These are phyloP conservation scores for Megalops cyprinoides DNA, from an alignment of 2,797 vertebrate genomes.

Conservation along the genomic window DNA sequence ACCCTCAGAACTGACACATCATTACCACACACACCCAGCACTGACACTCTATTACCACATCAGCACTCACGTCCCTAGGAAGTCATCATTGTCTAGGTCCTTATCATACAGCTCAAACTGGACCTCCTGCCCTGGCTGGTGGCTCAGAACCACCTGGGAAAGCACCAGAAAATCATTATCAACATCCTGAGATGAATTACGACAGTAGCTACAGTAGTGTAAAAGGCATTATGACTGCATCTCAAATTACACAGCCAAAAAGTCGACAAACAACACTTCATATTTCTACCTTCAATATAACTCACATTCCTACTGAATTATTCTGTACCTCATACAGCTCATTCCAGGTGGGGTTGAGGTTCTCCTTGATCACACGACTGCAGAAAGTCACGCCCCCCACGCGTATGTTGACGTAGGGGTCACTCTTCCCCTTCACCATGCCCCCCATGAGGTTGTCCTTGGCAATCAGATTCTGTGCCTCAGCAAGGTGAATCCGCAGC, in stretches of 20 bases:
- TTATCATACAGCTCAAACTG: constrained; percentile 86
- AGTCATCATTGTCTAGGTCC: constrained; percentile 92
- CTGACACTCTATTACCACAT: too few relatives aligned
- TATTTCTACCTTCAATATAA: not conserved
- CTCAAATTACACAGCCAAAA: not conserved
- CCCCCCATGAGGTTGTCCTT: constrained; percentile 88
- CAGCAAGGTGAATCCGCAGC: constrained; percentile 84
- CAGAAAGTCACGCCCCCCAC: constrained; percentile 79
- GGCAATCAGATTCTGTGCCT: constrained; percentile 84
- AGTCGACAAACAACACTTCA: not conserved
- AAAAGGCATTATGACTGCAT: not conserved
- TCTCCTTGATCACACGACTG: constrained; percentile 77
- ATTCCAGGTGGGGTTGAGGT: constrained; percentile 89
- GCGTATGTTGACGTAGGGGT: constrained; percentile 84
- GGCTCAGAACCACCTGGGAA: constrained; percentile 80
- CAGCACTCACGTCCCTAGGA: constrained; percentile 84
- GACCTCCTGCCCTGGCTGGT: constrained; percentile 86
- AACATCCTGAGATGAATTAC: too few relatives aligned
- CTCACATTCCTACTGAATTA: not conserved
- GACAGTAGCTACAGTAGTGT: too few relatives aligned
- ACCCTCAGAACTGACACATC: too few relatives aligned
- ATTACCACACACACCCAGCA: too few relatives aligned
- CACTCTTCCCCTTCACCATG: constrained; percentile 89
- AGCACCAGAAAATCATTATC: not conserved
- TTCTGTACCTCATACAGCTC: constrained; percentile 85